Base-by-base conservation (phyloP, 1,140 invertebrate species). In the Heliothis virescens region DNA sequence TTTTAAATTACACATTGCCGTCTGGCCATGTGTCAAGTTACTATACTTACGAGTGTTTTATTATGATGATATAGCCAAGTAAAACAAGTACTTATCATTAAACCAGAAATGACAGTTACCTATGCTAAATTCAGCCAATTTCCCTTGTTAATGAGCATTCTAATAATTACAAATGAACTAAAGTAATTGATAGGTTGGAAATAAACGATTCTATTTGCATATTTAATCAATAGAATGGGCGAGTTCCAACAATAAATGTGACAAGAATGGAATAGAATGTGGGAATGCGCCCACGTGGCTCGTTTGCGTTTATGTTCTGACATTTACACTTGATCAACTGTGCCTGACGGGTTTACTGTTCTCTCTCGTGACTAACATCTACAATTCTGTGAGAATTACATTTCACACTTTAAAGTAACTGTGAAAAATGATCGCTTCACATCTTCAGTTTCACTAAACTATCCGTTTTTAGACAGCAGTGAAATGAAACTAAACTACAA, bases 251-350 rank as follows among this genome's bases (percentile, higher is more conserved):
- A 48, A 67, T 48, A 21, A 67, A 50, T 67, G 63, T 67, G 63
- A 71, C 67, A 53, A 71, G 67, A 71, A 71, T 71, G 34, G 67
- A 53, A 71, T 29, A 53, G 52, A 71, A 71, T 71, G 67, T 71
- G 48, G 48, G 48, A 52, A 52, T 26, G 48, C 52, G 53, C 52
- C 71, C 71, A 59, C 53, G 71, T 73, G 71, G 29, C 21, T 57
- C 16, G n/a, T 47, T 73, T 48, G 16, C 21, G 57, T 60, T 60
- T 29, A 15, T 10, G 21, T 60, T 41, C 57, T 29, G 57, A 60
- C 57, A 65, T 65, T 65, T 47, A 47, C 41, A 47, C 15, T 47
- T 48, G 15, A 65, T 65, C 62, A 65, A 65, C 41, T 29, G 16
- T 34, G 62, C 41, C 34, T 41, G 62, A 65, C 21, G 34, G 15